Percentiles rank a stretch among this genome's conserved stretches.
phyloP scores from a whole-genome alignment of 2,113 vertebrate genomes.

The Nansenia antarctica region DNA sequence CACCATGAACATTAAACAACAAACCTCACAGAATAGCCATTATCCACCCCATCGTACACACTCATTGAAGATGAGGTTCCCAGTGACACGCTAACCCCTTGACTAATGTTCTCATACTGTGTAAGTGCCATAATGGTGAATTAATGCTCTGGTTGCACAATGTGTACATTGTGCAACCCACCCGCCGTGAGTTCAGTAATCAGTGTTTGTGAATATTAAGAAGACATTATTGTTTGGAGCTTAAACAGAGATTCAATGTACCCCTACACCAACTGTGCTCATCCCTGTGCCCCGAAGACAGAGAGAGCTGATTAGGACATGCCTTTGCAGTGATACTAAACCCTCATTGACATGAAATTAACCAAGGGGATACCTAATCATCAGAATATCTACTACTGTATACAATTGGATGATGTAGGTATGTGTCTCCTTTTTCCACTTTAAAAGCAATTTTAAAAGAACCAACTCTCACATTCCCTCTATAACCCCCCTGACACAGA shows the following conservation, averaged over 20 bases:
- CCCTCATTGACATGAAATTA: no score
- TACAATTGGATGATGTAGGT: no score
- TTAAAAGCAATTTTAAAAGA: no score
- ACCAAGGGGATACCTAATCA: no score
- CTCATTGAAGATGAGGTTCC: slow-evolving; percentile 27
- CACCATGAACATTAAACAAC: not conserved
- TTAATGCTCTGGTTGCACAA: slow-evolving; percentile 47
- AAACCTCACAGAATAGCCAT: slow-evolving; percentile 24
- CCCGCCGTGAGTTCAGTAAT: slow-evolving; percentile 60
- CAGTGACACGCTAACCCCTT: slow-evolving; percentile 19
- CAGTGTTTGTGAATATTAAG: slow-evolving; percentile 55
- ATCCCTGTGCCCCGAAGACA: slow-evolving; percentile 27
- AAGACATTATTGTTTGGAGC: slow-evolving; percentile 46
- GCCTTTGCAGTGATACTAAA: no score
- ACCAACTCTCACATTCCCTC: no score
- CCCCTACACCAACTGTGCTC: slow-evolving; percentile 38
- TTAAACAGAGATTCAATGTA: slow-evolving; percentile 56
- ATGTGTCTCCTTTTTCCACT: no score
- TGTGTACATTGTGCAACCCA: slow-evolving; percentile 29
- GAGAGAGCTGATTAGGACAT: slow-evolving; percentile 7
- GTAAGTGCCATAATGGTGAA: slow-evolving; percentile 41
- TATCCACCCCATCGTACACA: slow-evolving; percentile 32
- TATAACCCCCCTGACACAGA: no score
- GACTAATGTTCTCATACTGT: slow-evolving; percentile 41
- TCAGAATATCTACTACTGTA: no score